phyloP scores from a whole-genome alignment of 37 sponge, comb jelly and placozoan genomes.

The Ianthella basta region DNA sequence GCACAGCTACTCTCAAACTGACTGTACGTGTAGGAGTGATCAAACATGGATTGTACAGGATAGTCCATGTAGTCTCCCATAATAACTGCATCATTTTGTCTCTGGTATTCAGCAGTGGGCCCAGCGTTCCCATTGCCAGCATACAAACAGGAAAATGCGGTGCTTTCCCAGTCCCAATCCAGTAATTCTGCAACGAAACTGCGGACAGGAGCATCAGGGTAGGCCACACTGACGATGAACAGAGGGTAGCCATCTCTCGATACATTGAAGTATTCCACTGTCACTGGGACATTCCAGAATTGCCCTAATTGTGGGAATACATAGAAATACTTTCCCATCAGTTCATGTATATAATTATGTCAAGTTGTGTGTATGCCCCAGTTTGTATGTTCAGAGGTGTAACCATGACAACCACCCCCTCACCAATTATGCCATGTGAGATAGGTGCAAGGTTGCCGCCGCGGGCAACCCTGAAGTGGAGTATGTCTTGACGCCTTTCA shows the following conservation, averaged over 20 bases:
- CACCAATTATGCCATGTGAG: constrained; percentile 11
- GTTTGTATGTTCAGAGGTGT: too few relatives aligned
- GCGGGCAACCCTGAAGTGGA: background rate
- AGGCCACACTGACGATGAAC: background rate
- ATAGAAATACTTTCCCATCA: too few relatives aligned
- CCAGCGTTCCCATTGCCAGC: constrained; percentile 14
- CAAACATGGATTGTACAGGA: constrained; percentile 1
- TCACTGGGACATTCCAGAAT: constrained; percentile 30
- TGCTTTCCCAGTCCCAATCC: background rate
- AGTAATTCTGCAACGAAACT: background rate
- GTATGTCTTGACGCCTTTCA: background rate
- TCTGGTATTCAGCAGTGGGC: constrained; percentile 19
- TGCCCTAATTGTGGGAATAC: background rate
- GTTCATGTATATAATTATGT: too few relatives aligned
- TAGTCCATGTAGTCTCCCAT: constrained; percentile 27
- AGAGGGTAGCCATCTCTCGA: background rate
- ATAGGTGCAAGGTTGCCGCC: constrained; percentile 14
- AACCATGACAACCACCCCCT: too few relatives aligned
- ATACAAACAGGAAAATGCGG: background rate
- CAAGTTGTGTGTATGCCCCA: too few relatives aligned
- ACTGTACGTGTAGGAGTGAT: background rate
- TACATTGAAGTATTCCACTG: background rate
- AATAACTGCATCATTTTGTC: constrained; percentile 11
- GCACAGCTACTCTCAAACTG: constrained; percentile 18
- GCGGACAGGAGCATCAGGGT: background rate